Conservation (phyloP, 2,888 invertebrate species). For the Pantelozetes paolii region DNA sequence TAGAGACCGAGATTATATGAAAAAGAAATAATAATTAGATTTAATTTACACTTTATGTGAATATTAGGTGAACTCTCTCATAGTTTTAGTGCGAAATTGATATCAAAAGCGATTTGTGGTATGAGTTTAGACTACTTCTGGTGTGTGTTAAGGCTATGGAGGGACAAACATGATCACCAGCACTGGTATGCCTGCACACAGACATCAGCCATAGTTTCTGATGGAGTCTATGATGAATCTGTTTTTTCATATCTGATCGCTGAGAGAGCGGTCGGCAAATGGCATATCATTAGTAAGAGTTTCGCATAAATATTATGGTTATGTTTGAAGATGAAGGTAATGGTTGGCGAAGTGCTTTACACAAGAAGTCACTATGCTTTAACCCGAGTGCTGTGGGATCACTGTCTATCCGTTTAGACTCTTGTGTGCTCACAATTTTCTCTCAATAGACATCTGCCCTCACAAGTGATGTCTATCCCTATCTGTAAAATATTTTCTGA, state of each 20-base stretch:
- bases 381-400: no score
- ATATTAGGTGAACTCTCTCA: constrained; percentile 1
- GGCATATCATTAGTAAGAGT: neutral
- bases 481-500: no score
- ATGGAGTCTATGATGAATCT: constrained; percentile 3
- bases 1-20: no score
- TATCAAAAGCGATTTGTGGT: neutral
- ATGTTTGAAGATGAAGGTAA: neutral
- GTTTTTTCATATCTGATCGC: neutral
- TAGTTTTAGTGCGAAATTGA: neutral
- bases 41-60: neutral
- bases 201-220: neutral
- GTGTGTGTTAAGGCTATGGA: neutral
- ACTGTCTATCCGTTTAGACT: no score
- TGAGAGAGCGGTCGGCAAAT: neutral
- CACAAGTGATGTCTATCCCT: neutral
- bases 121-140: neutral
- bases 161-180: neutral
- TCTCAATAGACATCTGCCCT: neutral
- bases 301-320: neutral
- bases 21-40: neutral
- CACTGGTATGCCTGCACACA: neutral
- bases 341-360: neutral
- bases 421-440: no score
- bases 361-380: neutral